Percentiles rank a stretch among this genome's conserved stretches.
Evolutionary conservation across 2,888 invertebrate species (phyloP).

Genomic region (Cyclophora punctaria): DNA sequence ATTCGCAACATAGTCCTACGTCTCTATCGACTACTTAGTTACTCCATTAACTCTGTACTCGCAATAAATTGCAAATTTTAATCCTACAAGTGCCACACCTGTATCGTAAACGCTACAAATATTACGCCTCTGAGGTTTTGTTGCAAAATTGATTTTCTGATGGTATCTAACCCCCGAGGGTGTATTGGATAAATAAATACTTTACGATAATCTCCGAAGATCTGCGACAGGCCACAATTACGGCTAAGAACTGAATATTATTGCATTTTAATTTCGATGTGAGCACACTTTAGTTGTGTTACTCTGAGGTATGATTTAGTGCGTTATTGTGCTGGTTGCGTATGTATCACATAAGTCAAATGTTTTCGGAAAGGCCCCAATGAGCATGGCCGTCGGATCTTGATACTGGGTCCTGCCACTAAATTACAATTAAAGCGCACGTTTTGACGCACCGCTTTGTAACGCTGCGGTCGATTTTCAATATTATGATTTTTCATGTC

Average conservation of each 20-base stretch:
- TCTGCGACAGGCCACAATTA: slow-evolving; percentile 69
- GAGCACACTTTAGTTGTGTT: slow-evolving; percentile 64
- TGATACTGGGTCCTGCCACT: slow-evolving; percentile 47
- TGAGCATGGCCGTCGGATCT: slow-evolving; percentile 46
- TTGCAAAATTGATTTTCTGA: slow-evolving; percentile 71
- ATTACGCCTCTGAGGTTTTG: slow-evolving; percentile 66
- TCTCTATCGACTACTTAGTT: too few relatives aligned
- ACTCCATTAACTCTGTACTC: slow-evolving; percentile 3
- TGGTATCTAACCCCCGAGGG: slow-evolving; percentile 68
- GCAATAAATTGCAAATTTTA: slow-evolving; percentile 26
- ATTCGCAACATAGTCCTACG: too few relatives aligned
- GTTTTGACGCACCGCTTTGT: slow-evolving; percentile 42
- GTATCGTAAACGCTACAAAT: slow-evolving; percentile 52
- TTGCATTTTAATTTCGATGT: slow-evolving; percentile 68
- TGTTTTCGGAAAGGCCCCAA: slow-evolving; percentile 43
- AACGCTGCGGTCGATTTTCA: slow-evolving; percentile 1
- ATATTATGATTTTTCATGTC: slow-evolving; percentile 4
- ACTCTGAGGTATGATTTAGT: slow-evolving; percentile 64
- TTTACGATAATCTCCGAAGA: slow-evolving; percentile 66
- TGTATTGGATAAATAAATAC: slow-evolving; percentile 71
- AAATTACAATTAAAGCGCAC: slow-evolving; percentile 53
- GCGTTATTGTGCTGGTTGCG: slow-evolving; percentile 54
- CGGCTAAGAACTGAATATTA: slow-evolving; percentile 58
- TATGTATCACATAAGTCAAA: slow-evolving; percentile 42
- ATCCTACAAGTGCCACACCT: slow-evolving; percentile 46